phyloP scores from a whole-genome alignment of 2,888 invertebrate genomes.

The Pollenia griseotomentosa region DNA sequence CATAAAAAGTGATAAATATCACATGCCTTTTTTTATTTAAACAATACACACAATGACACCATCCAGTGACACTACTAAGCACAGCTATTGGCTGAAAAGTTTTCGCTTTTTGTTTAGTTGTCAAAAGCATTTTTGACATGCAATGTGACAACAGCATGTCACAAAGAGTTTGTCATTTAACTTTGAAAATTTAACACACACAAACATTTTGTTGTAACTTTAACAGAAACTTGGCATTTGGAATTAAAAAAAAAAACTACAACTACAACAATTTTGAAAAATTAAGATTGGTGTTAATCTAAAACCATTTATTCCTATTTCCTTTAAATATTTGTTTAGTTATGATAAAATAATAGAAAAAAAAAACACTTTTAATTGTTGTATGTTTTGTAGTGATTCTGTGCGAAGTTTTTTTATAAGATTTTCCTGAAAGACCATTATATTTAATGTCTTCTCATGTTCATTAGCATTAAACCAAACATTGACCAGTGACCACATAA shows the following conservation, averaged over 20 bases:
- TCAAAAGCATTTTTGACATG: slow-evolving; percentile 63
- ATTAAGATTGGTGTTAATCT: slow-evolving; percentile 46
- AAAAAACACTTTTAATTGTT: slow-evolving; percentile 49
- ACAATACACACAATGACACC: slow-evolving; percentile 68
- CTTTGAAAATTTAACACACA: slow-evolving; percentile 45
- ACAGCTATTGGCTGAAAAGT: slow-evolving; percentile 59
- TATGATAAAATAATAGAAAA: neutral
- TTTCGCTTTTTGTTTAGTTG: slow-evolving; percentile 67
- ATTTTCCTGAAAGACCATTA: slow-evolving; percentile 44
- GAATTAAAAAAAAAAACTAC: neutral
- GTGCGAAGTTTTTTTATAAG: neutral
- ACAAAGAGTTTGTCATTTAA: slow-evolving; percentile 69
- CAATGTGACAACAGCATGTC: slow-evolving; percentile 68
- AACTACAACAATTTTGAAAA: slow-evolving; percentile 25
- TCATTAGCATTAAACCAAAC: slow-evolving; percentile 69
- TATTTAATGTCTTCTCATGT: slow-evolving; percentile 64
- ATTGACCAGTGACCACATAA: slow-evolving; percentile 67
- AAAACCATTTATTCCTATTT: slow-evolving; percentile 58
- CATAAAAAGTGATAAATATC: slow-evolving; percentile 66
- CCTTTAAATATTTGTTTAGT: slow-evolving; percentile 55
- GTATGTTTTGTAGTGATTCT: slow-evolving; percentile 18
- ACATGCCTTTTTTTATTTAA: slow-evolving; percentile 34
- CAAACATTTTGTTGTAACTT: neutral
- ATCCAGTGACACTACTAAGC: slow-evolving; percentile 69
- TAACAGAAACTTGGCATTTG: slow-evolving; percentile 19